These are phyloP conservation scores for Panopea generosa DNA, from an alignment of 2,888 invertebrate genomes.

Conservation along the genomic window DNA sequence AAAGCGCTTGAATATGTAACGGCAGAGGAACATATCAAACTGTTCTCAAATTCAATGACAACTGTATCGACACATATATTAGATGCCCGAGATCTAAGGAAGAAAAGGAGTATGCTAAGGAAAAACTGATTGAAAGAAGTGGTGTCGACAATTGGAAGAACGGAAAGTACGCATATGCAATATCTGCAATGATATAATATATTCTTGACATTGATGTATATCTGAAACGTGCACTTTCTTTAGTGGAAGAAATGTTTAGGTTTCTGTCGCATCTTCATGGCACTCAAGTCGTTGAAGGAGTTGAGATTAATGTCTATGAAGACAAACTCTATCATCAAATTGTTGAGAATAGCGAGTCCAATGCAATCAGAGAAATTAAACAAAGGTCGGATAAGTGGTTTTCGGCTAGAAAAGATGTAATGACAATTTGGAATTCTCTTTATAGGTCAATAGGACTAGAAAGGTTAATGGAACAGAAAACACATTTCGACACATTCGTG, in stretches of 20 bases:
- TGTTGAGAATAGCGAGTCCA: too few species aligned
- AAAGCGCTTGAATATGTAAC: too few species aligned
- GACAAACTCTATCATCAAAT: neutral
- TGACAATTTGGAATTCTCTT: conserved; percentile 22
- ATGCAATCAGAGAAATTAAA: conserved; percentile 13
- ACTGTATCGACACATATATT: neutral
- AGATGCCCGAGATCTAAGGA: conserved; percentile 11
- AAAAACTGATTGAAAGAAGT: conserved; percentile 44
- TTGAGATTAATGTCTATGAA: conserved; percentile 5
- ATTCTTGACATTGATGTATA: conserved; percentile 35
- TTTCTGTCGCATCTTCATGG: neutral
- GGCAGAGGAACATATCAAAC: too few species aligned
- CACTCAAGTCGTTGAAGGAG: conserved; percentile 3
- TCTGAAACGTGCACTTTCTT: conserved; percentile 1
- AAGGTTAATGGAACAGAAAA: conserved; percentile 25
- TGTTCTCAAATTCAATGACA: too few species aligned
- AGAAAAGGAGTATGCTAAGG: conserved; percentile 48
- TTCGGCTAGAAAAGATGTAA: neutral
- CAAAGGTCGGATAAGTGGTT: conserved; percentile 26
- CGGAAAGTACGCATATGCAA: conserved; percentile 33
- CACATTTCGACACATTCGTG: conserved; percentile 24
- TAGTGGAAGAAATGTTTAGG: conserved; percentile 10
- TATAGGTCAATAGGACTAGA: conserved; percentile 19
- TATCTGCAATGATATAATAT: conserved; percentile 35
- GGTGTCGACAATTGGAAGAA: conserved; percentile 39